Conservation (phyloP, 35 echinoderm and acorn worm species). For the Anneissia japonica region DNA sequence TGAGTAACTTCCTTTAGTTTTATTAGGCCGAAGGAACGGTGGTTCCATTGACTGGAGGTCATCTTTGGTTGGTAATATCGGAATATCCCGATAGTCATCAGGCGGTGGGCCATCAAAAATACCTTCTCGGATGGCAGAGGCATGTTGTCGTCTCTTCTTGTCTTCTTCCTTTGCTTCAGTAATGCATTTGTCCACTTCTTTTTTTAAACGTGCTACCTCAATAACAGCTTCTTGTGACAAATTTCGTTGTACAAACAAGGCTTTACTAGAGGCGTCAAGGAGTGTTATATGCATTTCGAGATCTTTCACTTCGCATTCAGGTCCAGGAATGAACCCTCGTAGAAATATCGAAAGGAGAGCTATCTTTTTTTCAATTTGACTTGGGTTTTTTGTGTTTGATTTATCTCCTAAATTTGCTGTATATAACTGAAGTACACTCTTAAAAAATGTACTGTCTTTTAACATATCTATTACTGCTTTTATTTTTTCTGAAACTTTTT, state of each 20-base stretch:
- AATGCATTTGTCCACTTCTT: background rate
- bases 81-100: constrained; percentile 48
- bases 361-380: background rate
- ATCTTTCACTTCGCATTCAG: background rate
- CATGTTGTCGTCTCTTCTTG: background rate
- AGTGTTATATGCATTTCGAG: background rate
- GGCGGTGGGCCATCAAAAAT: constrained; percentile 19
- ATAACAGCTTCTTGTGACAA: background rate
- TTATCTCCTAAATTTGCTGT: background rate
- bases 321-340: background rate
- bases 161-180: background rate
- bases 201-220: background rate
- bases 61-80: constrained; percentile 41
- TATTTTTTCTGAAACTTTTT: background rate
- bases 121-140: background rate
- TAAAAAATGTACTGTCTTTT: background rate
- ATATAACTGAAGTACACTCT: background rate
- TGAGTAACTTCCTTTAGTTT: constrained; percentile 43
- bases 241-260: background rate
- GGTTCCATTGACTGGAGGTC: constrained; percentile 28
- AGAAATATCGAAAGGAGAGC: background rate
- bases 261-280: background rate
- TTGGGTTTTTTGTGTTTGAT: background rate
- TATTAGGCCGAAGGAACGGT: constrained; percentile 60
- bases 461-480: background rate